Percentiles rank a stretch among this genome's conserved stretches.
Conservation (phyloP, 1,140 invertebrate genomes). For the Tyrophagus putrescentiae region DNA sequence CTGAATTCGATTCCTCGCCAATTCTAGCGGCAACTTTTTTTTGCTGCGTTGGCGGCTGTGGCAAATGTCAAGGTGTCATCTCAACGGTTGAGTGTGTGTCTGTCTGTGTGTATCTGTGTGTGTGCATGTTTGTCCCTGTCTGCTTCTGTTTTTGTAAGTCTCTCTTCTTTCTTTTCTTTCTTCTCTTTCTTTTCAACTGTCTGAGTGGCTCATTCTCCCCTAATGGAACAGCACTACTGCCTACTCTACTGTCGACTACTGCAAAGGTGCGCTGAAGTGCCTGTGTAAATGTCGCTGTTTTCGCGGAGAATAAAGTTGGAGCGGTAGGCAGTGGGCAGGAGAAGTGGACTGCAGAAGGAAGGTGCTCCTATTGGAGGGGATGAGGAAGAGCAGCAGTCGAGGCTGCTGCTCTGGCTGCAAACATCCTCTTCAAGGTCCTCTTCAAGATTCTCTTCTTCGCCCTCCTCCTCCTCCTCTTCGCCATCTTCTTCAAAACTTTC, state of each 20-base stretch:
- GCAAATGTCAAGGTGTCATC: no score
- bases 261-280: background rate
- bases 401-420: no score
- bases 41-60: no score
- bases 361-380: background rate
- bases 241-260: background rate
- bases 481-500: background rate
- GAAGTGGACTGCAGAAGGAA: background rate
- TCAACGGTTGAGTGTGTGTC: no score
- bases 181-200: background rate
- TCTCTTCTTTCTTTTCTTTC: background rate
- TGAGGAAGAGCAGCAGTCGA: no score
- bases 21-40: no score
- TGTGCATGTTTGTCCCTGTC: background rate
- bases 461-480: background rate
- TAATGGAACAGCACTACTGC: background rate
- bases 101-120: no score
- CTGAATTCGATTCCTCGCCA: no score
- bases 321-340: background rate
- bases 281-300: constrained; percentile 7
- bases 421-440: background rate
- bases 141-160: background rate
- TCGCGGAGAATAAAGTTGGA: constrained; percentile 7
- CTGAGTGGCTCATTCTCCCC: background rate
- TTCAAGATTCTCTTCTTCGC: background rate